phyloP scores from a whole-genome alignment of 2,797 vertebrate genomes.

The Danio albolineatus region DNA sequence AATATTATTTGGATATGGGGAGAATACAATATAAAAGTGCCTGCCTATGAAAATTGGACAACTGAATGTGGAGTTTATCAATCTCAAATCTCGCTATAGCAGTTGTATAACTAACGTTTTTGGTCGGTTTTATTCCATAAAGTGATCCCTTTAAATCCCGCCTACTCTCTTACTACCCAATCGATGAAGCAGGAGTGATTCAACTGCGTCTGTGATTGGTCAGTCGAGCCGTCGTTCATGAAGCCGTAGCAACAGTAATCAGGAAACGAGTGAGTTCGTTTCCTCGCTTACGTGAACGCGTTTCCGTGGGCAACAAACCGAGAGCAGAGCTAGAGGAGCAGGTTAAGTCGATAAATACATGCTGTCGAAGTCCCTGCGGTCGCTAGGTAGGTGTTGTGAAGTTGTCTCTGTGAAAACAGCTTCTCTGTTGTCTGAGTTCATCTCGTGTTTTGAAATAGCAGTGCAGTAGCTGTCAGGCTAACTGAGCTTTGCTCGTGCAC shows the following conservation, averaged over 20 bases:
- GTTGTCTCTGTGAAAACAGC: neutral
- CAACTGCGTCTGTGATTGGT: slow-evolving; percentile 4
- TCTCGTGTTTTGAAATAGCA: slow-evolving; percentile 61
- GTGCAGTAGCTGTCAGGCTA: slow-evolving; percentile 60
- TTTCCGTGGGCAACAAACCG: neutral
- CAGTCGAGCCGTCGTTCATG: neutral
- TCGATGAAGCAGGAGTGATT: neutral
- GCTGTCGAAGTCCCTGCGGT: slow-evolving; percentile 1
- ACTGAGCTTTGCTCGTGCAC: neutral
- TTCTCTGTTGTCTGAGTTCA: slow-evolving; percentile 9
- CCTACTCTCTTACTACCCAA: neutral
- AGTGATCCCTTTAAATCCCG: neutral
- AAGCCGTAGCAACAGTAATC: slow-evolving; percentile 28
- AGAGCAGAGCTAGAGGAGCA: neutral
- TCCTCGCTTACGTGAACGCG: neutral
- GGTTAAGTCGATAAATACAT: neutral
- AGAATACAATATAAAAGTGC: no score
- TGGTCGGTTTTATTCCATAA: neutral
- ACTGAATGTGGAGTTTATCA: no score
- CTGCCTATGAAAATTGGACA: no score
- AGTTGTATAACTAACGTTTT: no score
- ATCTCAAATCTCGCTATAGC: no score
- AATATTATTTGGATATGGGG: no score
- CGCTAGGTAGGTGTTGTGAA: slow-evolving; percentile 48
- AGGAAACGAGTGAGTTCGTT: slow-evolving; percentile 27